These are phyloP conservation scores for Cynocephalus volans DNA, from an alignment of 2,113 vertebrate species.

Conservation along the genomic window DNA sequence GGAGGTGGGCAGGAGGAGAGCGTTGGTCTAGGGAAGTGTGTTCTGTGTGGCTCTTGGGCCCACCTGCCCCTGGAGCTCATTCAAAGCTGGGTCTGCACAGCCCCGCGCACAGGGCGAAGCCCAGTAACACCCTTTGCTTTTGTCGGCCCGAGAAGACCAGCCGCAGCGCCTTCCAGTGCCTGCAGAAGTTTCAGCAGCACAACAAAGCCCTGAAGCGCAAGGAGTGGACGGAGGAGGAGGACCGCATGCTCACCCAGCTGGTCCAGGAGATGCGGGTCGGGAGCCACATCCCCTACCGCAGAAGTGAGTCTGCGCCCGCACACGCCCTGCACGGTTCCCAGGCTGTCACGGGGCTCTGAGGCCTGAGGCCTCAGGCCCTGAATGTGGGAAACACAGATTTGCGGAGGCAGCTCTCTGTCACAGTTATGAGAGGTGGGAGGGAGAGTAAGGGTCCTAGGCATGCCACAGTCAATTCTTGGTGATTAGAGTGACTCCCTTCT, in stretches of 20 bases:
- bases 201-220: constrained; percentile 90
- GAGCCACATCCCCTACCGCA: constrained; percentile 95
- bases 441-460: fast-evolving
- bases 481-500: too few species aligned
- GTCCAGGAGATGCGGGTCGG: constrained; percentile 96
- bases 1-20: background rate
- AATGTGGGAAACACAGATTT: fast-evolving
- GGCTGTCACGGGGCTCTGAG: background rate
- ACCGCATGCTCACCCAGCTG: constrained; percentile 91
- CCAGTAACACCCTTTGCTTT: background rate
- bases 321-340: background rate
- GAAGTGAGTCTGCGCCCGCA: constrained; percentile 88
- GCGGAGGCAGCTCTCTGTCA: background rate
- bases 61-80: background rate
- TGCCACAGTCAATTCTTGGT: fast-evolving
- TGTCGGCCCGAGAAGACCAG: constrained; percentile 88
- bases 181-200: constrained; percentile 94
- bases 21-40: fast-evolving
- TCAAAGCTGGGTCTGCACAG: background rate
- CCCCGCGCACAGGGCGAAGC: fast-evolving
- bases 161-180: constrained; percentile 96
- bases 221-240: constrained; percentile 92
- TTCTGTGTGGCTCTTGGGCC: fast-evolving
- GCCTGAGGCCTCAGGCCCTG: fast-evolving
- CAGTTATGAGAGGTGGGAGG: background rate